Evolutionary conservation across 2,888 invertebrate species (phyloP), one percentile per base, ranked within the genome.

Genomic region (Temnothorax rugatulus): DNA sequence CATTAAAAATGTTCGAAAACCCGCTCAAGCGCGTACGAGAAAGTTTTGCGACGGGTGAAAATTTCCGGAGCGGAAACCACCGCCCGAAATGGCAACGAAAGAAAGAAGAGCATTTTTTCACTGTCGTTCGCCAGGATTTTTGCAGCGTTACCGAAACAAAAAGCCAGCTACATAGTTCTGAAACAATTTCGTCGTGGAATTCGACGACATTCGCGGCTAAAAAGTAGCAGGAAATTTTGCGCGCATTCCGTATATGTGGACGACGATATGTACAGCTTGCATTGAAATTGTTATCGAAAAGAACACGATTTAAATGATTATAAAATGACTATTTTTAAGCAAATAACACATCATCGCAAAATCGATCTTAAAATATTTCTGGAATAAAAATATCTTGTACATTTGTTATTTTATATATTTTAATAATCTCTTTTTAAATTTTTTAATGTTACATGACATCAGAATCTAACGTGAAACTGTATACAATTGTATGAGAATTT

Each of bases 181-280:
- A 88, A 91, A 90, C 91, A 91, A 92, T 91, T 92, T 86, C 77
- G 84, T 86, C 89, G 86, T 83, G 88, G 87, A 90, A 90, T 89
- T 84, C 79, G 85, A 74, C 86, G 82, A 86, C 86, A 85, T 83
- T 61, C 88, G 79, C 57, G 82, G 82, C 77, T 88, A 89, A 88
- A 89, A 83, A 84, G 87, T 87, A 87, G 88, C 90, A 47, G 66
- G 18, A 92, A 90, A 92, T 92, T 91, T 89, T 83, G 83, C 84
- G 84, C 83, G 87, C 83, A 91, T 91, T 88, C 87, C 88, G 81
- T 81, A 84, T 59, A 66, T 75, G 54, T 59, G 57, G 64, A 54
- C 83, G 38, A 61, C 34, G 34, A 57, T 52, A 44, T 21, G 85
- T 89, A 82, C 63, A 82, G 57, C 74, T 76, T 11, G 15, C 5